Evolutionary conservation across 2,888 invertebrate species (phyloP).

Genomic region (Drosophila rubida): DNA sequence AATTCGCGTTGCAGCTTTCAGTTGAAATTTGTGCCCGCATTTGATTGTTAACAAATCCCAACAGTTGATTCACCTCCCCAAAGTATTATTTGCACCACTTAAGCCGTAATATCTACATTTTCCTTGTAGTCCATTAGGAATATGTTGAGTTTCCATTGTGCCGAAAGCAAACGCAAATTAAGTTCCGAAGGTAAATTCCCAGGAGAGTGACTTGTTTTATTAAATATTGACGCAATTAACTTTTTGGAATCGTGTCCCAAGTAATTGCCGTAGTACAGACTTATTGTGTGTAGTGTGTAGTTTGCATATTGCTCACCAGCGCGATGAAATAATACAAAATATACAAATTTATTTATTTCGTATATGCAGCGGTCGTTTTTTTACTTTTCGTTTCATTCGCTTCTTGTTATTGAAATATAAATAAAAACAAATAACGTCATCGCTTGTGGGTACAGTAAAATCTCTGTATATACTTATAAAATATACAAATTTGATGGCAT

Average conservation of each 20-base stretch:
- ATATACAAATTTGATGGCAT: conserved; percentile 2
- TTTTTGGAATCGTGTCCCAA: not conserved
- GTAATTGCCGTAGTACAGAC: conserved; percentile 16
- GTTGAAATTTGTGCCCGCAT: conserved; percentile 32
- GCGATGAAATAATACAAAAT: conserved; percentile 5
- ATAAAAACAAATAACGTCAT: conserved; percentile 26
- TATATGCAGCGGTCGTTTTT: conserved; percentile 33
- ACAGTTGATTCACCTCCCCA: conserved; percentile 21
- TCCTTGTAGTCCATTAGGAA: not conserved
- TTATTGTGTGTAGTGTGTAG: not conserved
- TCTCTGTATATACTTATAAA: not conserved
- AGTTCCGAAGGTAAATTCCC: conserved; percentile 63
- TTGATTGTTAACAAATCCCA: conserved; percentile 23
- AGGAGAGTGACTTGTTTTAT: not conserved
- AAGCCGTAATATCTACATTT: not conserved
- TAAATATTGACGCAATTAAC: conserved; percentile 4
- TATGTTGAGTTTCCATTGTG: conserved; percentile 45
- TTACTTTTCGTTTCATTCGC: conserved; percentile 5
- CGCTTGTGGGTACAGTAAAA: not conserved
- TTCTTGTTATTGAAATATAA: conserved; percentile 9
- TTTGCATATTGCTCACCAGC: conserved; percentile 31
- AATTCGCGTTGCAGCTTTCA: conserved; percentile 24
- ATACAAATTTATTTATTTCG: conserved; percentile 9
- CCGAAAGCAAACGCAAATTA: conserved; percentile 42
- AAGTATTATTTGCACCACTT: not conserved